Evolutionary conservation across 2,113 vertebrate species (phyloP).

Genomic region (Mixornis gularis): DNA sequence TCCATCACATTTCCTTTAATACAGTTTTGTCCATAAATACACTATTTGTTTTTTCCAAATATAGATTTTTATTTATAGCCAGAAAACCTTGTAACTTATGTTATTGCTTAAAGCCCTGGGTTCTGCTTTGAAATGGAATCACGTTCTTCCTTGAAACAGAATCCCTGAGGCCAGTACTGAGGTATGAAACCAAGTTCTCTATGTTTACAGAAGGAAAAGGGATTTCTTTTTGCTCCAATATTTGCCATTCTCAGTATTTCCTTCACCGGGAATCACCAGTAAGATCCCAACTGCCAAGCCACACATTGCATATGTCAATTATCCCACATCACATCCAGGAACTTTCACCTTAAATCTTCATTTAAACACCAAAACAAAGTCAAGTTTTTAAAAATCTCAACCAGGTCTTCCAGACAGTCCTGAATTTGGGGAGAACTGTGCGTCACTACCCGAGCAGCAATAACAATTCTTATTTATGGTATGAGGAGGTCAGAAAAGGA

Average conservation of each 20-base stretch:
- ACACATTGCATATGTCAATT: fast-evolving
- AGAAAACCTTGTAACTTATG: slow-evolving; percentile 2
- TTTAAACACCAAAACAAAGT: neutral
- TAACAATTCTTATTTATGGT: neutral
- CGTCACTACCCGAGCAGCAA: fast-evolving
- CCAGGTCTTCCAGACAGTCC: neutral
- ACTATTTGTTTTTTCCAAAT: slow-evolving; percentile 34
- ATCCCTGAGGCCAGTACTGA: neutral
- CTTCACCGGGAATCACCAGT: neutral
- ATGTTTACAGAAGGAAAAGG: neutral
- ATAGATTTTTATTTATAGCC: slow-evolving; percentile 55
- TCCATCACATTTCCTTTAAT: slow-evolving; percentile 65
- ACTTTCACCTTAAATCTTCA: neutral
- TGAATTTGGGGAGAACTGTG: neutral
- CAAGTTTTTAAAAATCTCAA: neutral
- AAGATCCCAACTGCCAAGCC: neutral
- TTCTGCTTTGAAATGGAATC: neutral
- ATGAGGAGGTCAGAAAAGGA: neutral
- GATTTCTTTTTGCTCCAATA: neutral
- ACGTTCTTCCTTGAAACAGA: neutral
- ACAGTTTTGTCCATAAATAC: slow-evolving; percentile 48
- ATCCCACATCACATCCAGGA: neutral
- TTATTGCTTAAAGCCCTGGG: neutral
- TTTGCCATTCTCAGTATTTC: neutral
- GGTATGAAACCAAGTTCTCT: neutral